Conservation (phyloP, 2,113 vertebrate genomes). For the cattle (Bos taurus) region DNA sequence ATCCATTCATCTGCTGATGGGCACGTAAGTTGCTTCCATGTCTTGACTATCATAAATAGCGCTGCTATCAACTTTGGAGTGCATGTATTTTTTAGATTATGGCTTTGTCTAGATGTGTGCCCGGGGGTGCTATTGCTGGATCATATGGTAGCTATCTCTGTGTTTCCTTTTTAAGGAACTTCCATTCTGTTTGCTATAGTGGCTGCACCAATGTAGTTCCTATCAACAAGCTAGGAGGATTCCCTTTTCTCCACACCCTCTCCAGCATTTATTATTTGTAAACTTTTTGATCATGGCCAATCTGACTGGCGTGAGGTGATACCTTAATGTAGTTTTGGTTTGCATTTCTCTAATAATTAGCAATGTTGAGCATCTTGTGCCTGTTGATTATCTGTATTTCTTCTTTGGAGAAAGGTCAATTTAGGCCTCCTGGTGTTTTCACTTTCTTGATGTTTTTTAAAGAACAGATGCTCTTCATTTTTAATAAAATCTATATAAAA, state of each 20-base stretch:
- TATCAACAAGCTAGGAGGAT: neutral
- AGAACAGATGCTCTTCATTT: neutral
- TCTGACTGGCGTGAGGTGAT: neutral
- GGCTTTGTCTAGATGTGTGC: neutral
- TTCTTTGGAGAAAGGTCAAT: neutral
- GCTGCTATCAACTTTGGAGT: neutral
- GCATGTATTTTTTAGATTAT: no score
- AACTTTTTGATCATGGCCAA: neutral
- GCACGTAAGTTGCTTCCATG: neutral
- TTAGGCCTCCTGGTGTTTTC: neutral
- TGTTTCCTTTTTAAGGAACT: neutral
- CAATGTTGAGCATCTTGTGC: neutral
- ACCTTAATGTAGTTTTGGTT: neutral
- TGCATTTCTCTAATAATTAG: neutral
- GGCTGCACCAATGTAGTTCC: neutral
- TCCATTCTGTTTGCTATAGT: neutral
- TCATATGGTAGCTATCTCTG: accelerated
- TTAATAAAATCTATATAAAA: neutral
- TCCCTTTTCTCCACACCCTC: neutral
- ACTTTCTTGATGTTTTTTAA: neutral
- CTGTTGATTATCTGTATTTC: neutral
- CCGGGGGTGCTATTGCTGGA: neutral
- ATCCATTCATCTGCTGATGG: neutral
- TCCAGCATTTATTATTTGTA: neutral
- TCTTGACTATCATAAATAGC: neutral